These are phyloP conservation scores for Colletes latitarsis DNA, from an alignment of 1,140 invertebrate species.

Conservation along the genomic window DNA sequence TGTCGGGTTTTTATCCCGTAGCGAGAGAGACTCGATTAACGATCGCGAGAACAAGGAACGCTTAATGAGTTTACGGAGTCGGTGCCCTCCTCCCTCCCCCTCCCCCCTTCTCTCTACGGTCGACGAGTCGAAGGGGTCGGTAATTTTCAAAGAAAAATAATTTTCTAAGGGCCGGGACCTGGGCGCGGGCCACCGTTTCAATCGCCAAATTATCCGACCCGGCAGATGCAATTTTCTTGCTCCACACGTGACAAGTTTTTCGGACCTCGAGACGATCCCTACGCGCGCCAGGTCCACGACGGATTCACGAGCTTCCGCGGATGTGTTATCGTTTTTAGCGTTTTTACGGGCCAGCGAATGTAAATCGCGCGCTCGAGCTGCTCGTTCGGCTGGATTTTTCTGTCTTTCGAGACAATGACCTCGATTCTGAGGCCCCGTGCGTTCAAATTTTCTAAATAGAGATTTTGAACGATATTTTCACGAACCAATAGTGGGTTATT, in stretches of 20 bases:
- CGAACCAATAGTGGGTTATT: too few species aligned
- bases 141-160: constrained; percentile 80
- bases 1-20: constrained; percentile 16
- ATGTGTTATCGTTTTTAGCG: background rate
- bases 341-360: background rate
- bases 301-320: background rate
- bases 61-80: constrained; percentile 76
- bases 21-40: constrained; percentile 57
- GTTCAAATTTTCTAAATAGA: too few species aligned
- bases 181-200: constrained; percentile 33
- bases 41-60: constrained; percentile 74
- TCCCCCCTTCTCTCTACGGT: background rate
- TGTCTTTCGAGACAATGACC: too few species aligned
- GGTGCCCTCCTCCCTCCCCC: constrained; percentile 40
- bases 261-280: background rate
- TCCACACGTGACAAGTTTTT: constrained; percentile 26
- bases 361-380: background rate
- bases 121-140: constrained; percentile 66
- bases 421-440: too few species aligned
- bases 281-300: too few species aligned
- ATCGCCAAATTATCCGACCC: constrained; percentile 50
- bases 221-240: constrained; percentile 26
- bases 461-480: too few species aligned
- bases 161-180: constrained; percentile 74
- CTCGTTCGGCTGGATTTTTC: background rate